Percentiles rank a stretch among this genome's conserved stretches.
Conservation (phyloP, 53 echinoderm and acorn worm genomes). For the Paracentrotus lividus region DNA sequence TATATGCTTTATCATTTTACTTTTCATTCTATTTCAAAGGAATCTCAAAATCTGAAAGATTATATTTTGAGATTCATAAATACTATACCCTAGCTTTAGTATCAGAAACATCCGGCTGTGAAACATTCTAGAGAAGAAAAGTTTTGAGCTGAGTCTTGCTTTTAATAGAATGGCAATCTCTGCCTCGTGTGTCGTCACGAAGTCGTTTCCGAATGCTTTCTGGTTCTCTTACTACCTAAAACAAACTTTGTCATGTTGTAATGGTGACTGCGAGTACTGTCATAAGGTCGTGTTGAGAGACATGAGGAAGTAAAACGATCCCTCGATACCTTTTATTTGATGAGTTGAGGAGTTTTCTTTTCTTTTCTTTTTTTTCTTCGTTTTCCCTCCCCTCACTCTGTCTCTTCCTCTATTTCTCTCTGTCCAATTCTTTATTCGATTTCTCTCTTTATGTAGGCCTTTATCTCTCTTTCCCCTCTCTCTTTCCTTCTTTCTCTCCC, state of each 20-base stretch:
- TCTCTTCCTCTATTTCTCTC: neutral
- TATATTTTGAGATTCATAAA: too few species aligned
- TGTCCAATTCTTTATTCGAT: neutral
- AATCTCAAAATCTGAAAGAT: too few species aligned
- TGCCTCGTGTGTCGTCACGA: neutral
- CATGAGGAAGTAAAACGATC: neutral
- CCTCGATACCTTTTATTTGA: slow-evolving; percentile 7
- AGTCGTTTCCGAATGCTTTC: slow-evolving; percentile 26
- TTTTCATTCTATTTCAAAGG: too few species aligned
- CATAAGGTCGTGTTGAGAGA: slow-evolving; percentile 2
- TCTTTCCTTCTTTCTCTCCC: neutral
- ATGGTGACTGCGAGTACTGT: neutral
- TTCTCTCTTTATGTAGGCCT: neutral
- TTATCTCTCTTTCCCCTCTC: neutral
- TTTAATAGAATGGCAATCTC: too few species aligned
- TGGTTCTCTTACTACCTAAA: neutral
- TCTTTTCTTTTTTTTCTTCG: neutral
- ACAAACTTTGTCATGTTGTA: slow-evolving; percentile 39
- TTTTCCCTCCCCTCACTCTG: neutral
- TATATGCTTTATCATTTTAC: too few species aligned
- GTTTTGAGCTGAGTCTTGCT: too few species aligned
- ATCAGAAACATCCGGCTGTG: too few species aligned
- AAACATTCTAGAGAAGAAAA: too few species aligned
- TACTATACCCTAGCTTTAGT: too few species aligned
- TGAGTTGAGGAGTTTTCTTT: neutral